Conservation (phyloP, 1,140 invertebrate genomes). For the Dendroctonus ponderosae region DNA sequence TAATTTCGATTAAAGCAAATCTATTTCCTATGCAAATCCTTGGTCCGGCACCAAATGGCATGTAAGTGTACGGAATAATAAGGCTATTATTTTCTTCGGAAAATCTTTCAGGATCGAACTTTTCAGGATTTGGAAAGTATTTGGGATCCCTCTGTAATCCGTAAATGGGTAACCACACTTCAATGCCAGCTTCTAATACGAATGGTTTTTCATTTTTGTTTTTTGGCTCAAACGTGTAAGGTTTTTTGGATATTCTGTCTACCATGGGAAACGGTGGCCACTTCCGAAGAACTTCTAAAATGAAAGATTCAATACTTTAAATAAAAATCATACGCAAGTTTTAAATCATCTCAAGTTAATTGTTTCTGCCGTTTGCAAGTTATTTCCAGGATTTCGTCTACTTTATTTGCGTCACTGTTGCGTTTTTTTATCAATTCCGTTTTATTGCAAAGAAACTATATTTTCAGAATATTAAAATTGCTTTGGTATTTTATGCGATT, state of each 20-base stretch:
- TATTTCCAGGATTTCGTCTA: no score
- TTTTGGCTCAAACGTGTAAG: constrained; percentile 49
- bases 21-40: constrained; percentile 45
- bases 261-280: constrained; percentile 55
- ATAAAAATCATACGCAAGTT: no score
- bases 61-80: constrained; percentile 53
- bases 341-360: no score
- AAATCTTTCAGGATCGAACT: constrained; percentile 41
- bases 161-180: constrained; percentile 28
- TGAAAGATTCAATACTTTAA: neutral
- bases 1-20: constrained; percentile 45
- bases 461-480: no score
- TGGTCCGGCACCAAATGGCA: constrained; percentile 60
- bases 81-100: constrained; percentile 38
- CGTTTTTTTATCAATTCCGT: no score
- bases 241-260: constrained; percentile 56
- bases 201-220: constrained; percentile 6
- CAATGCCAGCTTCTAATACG: neutral
- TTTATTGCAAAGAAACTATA: no score
- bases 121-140: constrained; percentile 38
- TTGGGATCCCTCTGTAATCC: constrained; percentile 38
- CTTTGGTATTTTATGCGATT: no score
- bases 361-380: no score
- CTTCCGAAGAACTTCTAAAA: constrained; percentile 52
- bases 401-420: no score